Conservation (phyloP, 1,140 invertebrate species). For the Cherax quadricarinatus region DNA sequence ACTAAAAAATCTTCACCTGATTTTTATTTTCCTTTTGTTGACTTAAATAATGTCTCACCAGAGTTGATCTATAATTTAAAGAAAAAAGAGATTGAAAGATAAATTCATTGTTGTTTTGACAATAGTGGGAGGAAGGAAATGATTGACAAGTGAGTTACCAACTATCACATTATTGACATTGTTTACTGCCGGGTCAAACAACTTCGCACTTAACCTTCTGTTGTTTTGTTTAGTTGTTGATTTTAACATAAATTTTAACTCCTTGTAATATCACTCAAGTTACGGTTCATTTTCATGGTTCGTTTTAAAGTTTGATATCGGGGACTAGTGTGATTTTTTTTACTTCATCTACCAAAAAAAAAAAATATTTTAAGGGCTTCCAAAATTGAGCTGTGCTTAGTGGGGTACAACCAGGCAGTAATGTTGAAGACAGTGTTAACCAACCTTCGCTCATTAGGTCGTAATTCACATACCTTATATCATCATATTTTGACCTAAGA, state of each 20-base stretch:
- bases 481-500: slow-evolving; percentile 45
- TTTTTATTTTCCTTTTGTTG: not conserved
- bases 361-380: not conserved
- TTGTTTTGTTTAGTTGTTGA: no score
- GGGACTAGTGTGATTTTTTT: no score
- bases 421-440: slow-evolving; percentile 56
- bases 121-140: not conserved
- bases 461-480: slow-evolving; percentile 49
- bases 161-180: slow-evolving; percentile 4
- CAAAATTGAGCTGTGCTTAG: not conserved
- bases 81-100: not conserved
- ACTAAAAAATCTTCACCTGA: slow-evolving; percentile 20
- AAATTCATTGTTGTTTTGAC: not conserved
- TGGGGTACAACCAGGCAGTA: slow-evolving; percentile 6
- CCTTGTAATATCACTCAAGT: no score
- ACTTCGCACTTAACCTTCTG: no score
- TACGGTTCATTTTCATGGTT: no score
- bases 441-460: slow-evolving; percentile 59
- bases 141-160: slow-evolving; percentile 14
- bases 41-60: not conserved
- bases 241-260: no score
- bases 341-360: no score
- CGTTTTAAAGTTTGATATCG: no score
- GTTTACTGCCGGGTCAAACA: no score
- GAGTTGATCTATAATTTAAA: not conserved